These are phyloP conservation scores for Nasonia oneida DNA, from an alignment of 2,888 invertebrate species.

Conservation along the genomic window DNA sequence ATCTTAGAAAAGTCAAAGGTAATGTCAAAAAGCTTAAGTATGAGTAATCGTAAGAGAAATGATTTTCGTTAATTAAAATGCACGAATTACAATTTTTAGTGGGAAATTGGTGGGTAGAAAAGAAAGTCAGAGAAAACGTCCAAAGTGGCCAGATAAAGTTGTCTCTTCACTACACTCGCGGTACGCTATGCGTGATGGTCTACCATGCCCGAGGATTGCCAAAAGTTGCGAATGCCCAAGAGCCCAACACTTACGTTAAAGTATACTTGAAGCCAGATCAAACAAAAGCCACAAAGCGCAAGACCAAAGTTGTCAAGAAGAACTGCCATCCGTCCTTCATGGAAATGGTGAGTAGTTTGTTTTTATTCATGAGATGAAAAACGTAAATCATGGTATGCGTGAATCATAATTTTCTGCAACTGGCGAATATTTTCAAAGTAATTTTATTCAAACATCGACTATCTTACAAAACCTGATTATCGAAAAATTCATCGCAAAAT, in stretches of 20 bases:
- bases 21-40: constrained; percentile 53
- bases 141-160: constrained; percentile 88
- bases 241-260: constrained; percentile 94
- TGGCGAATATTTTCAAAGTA: background rate
- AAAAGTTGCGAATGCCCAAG: constrained; percentile 88
- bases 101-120: constrained; percentile 78
- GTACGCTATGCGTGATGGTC: constrained; percentile 89
- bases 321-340: constrained; percentile 98
- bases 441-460: background rate
- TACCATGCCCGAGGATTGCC: constrained; percentile 95
- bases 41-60: background rate
- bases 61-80: background rate
- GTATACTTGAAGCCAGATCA: constrained; percentile 96
- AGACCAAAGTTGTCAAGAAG: constrained; percentile 95
- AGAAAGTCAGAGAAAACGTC: constrained; percentile 74
- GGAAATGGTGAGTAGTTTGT: constrained; percentile 88
- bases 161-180: constrained; percentile 88
- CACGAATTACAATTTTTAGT: constrained; percentile 67
- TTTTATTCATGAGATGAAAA: constrained; percentile 24
- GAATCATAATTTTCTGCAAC: background rate
- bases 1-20: constrained; percentile 90
- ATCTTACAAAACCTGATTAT: background rate
- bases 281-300: constrained; percentile 95
- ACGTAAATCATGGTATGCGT: background rate
- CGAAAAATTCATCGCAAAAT: background rate